Evolutionary conservation across 30 jellyfish, hydroid and myxozoan species (phyloP).

Genomic region (Rhopilema esculentum): DNA sequence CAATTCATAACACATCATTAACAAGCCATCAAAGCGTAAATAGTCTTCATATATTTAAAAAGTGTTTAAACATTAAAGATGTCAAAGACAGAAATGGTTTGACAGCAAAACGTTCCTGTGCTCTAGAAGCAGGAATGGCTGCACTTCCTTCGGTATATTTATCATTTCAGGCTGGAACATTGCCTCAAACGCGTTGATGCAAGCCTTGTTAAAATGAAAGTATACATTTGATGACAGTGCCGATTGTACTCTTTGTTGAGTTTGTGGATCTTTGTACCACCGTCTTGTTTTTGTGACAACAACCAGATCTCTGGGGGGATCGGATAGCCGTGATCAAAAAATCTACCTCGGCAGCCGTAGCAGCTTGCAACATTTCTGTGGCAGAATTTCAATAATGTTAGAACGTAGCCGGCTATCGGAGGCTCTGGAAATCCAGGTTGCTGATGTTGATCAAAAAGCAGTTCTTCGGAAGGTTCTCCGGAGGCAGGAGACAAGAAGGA

Average conservation of each 20-base stretch:
- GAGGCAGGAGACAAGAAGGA: conserved; percentile 8
- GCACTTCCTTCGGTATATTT: no score
- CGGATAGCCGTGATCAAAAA: conserved; percentile 9
- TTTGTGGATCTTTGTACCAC: conserved; percentile 25
- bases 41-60: no score
- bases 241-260: conserved; percentile 5
- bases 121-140: no score
- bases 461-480: not conserved
- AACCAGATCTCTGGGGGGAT: conserved; percentile 35
- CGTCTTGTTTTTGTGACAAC: conserved; percentile 21
- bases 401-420: no score
- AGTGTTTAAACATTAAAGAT: no score
- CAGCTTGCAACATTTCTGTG: conserved; percentile 20
- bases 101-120: no score
- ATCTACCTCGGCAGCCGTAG: conserved; percentile 14
- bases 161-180: no score
- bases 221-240: conserved; percentile 3
- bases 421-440: not conserved
- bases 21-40: no score
- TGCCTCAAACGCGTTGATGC: no score
- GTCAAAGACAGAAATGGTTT: no score
- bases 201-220: conserved; percentile 2
- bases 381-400: conserved; percentile 8
- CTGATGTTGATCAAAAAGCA: no score
- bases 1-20: no score